These are phyloP conservation scores for Diorhabda sublineata DNA, from an alignment of 1,140 invertebrate species.

Conservation along the genomic window DNA sequence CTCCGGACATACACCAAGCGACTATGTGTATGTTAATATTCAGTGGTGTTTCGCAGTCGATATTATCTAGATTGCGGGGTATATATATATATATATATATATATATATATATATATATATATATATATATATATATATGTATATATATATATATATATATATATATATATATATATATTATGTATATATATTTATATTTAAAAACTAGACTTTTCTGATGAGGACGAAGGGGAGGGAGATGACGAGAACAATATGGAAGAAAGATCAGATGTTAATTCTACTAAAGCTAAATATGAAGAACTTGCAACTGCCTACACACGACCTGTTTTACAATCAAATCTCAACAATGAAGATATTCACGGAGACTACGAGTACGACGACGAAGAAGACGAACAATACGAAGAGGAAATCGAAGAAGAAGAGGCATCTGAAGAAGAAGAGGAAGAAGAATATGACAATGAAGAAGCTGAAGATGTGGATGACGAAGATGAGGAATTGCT, in stretches of 20 bases:
- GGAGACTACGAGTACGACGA: background rate
- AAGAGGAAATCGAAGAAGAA: background rate
- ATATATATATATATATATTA: background rate
- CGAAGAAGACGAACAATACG: background rate
- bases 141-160: background rate
- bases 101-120: too few species aligned
- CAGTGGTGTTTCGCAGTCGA: too few species aligned
- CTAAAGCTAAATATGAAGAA: background rate
- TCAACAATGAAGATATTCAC: background rate
- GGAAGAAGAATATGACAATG: constrained; percentile 4
- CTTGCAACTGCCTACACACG: background rate
- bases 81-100: too few species aligned
- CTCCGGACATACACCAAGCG: too few species aligned
- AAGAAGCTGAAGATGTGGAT: background rate
- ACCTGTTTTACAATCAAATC: background rate
- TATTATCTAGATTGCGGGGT: too few species aligned
- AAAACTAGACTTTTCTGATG: background rate
- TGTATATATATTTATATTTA: background rate
- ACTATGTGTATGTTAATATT: too few species aligned
- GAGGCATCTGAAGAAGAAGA: background rate
- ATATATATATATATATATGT: background rate
- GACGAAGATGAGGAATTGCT: background rate
- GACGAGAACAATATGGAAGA: background rate
- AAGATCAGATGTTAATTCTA: background rate
- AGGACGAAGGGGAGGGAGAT: background rate